Percentiles rank a stretch among this genome's conserved stretches.
Conservation (phyloP, 2,113 vertebrate species). For the Phaetusa simplex region DNA sequence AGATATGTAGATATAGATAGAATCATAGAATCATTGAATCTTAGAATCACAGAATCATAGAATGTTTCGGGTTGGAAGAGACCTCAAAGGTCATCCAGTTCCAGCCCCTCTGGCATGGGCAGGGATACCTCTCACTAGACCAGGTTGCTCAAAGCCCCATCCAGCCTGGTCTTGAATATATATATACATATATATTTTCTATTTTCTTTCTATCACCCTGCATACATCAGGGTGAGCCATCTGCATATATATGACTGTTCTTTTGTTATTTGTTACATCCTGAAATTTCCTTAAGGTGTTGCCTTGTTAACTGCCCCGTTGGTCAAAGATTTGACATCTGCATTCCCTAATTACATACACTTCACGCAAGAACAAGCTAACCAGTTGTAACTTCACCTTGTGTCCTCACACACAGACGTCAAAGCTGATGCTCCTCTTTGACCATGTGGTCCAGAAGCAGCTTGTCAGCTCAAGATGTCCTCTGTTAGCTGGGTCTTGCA, state of each 20-base stretch:
- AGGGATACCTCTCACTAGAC: no score
- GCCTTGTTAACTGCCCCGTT: no score
- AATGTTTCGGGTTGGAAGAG: no score
- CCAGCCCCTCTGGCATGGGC: no score
- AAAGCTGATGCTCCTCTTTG: neutral
- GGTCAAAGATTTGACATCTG: neutral
- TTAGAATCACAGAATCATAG: no score
- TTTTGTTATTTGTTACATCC: no score
- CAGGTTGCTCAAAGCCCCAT: no score
- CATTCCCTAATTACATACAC: neutral
- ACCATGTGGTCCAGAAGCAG: neutral
- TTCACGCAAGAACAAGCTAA: neutral
- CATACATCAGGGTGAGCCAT: neutral
- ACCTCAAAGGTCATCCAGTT: no score
- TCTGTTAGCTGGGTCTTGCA: neutral
- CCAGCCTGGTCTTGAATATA: no score
- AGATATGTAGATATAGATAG: no score
- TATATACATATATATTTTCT: neutral
- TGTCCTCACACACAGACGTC: neutral
- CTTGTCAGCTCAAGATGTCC: neutral
- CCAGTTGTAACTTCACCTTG: neutral
- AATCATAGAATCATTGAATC: no score
- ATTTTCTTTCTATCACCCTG: neutral
- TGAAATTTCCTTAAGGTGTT: neutral
- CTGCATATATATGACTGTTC: neutral